Evolutionary conservation across 2,888 invertebrate species (phyloP).

Genomic region (Thyatira batis): DNA sequence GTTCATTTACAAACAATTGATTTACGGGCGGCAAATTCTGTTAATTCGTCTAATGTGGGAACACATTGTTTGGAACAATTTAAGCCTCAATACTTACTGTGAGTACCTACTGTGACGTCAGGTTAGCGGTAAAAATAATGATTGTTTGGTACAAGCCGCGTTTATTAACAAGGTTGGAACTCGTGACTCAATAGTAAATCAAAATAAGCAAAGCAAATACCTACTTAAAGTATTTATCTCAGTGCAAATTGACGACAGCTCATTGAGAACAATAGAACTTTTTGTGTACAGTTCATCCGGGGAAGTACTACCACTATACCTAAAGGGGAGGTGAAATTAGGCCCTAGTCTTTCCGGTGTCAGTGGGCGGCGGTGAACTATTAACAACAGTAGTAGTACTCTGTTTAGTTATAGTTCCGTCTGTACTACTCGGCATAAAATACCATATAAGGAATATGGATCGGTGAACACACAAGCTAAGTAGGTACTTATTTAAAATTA

Average conservation of each 20-base stretch:
- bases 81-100: constrained; percentile 29
- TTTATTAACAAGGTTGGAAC: not conserved
- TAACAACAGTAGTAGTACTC: too few species aligned
- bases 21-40: constrained; percentile 15
- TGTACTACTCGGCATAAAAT: too few species aligned
- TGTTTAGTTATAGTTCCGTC: too few species aligned
- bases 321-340: too few species aligned
- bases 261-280: constrained; percentile 2
- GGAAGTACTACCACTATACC: too few species aligned
- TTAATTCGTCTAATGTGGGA: constrained; percentile 38
- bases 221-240: not conserved
- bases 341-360: too few species aligned
- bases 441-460: too few species aligned
- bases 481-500: too few species aligned
- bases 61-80: constrained; percentile 43
- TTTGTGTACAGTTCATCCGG: too few species aligned
- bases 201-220: not conserved
- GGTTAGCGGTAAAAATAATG: constrained; percentile 32
- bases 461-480: too few species aligned
- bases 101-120: constrained; percentile 37
- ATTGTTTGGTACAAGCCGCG: constrained; percentile 15
- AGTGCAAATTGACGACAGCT: too few species aligned
- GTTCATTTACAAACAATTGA: constrained; percentile 25
- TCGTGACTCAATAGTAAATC: not conserved
- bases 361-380: too few species aligned